Percentiles rank a stretch among this genome's conserved stretches.
These are phyloP conservation scores for Sarcophaga variegata DNA, from an alignment of 2,888 invertebrate genomes.

Conservation along the genomic window DNA sequence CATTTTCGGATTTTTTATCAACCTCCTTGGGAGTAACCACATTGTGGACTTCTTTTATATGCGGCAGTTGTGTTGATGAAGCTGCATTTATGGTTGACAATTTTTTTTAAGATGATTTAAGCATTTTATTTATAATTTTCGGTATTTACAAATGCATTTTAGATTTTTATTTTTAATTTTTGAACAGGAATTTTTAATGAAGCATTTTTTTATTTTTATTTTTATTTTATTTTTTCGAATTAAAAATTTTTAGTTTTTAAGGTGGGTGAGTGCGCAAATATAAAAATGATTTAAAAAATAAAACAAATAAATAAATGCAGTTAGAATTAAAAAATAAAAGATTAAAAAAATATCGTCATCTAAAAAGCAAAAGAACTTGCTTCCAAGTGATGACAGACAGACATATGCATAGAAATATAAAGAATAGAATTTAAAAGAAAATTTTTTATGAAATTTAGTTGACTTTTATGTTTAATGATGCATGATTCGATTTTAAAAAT, in stretches of 20 bases:
- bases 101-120: conserved; percentile 46
- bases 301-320: conserved; percentile 65
- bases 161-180: conserved; percentile 41
- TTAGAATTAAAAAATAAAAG: conserved; percentile 47
- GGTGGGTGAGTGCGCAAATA: conserved; percentile 72
- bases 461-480: conserved; percentile 46
- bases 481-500: conserved; percentile 33
- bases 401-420: conserved; percentile 20
- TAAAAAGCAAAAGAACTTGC: background rate
- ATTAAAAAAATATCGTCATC: conserved; percentile 3
- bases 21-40: conserved; percentile 69
- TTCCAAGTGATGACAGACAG: background rate
- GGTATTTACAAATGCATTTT: conserved; percentile 77
- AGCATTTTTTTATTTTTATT: conserved; percentile 62
- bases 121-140: conserved; percentile 67
- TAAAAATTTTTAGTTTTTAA: conserved; percentile 11
- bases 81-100: conserved; percentile 13
- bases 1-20: conserved; percentile 74
- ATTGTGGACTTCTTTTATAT: conserved; percentile 64
- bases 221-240: conserved; percentile 51
- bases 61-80: conserved; percentile 67
- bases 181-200: conserved; percentile 58
- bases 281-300: conserved; percentile 69
- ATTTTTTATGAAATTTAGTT: conserved; percentile 34
- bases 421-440: background rate